phyloP scores from a whole-genome alignment of 2,888 invertebrate genomes.

The Rugalucina vietnamica region DNA sequence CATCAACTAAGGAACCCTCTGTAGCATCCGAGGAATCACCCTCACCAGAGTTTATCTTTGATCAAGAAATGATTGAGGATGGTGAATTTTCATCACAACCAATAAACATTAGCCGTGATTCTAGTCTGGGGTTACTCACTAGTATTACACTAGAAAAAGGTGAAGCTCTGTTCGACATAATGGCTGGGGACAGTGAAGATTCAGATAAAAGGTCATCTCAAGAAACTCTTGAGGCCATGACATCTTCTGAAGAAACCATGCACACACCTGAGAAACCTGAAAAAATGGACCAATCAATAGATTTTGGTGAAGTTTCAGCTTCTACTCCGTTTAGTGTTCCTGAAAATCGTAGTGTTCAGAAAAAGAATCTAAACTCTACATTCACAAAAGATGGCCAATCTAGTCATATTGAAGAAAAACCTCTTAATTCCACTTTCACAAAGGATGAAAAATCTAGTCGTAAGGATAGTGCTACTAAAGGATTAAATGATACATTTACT shows the following conservation, averaged over 20 bases:
- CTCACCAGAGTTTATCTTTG: constrained; percentile 60
- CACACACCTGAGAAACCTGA: constrained; percentile 55
- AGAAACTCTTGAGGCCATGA: constrained; percentile 56
- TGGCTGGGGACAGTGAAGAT: constrained; percentile 55
- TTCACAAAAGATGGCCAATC: constrained; percentile 52
- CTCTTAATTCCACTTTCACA: constrained; percentile 49
- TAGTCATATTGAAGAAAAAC: constrained; percentile 36
- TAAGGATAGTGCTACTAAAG: constrained; percentile 12
- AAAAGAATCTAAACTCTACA: constrained; percentile 61
- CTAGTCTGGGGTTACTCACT: constrained; percentile 67
- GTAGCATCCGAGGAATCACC: constrained; percentile 61
- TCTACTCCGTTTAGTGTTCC: constrained; percentile 66
- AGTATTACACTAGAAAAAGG: constrained; percentile 57
- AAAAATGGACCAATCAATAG: constrained; percentile 59
- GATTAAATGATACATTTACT: constrained; percentile 50
- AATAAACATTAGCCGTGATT: constrained; percentile 57
- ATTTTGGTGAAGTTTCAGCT: constrained; percentile 60
- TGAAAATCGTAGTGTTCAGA: constrained; percentile 15
- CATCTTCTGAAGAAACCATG: constrained; percentile 52
- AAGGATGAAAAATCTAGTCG: constrained; percentile 26
- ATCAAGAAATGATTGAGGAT: constrained; percentile 64
- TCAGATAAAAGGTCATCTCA: constrained; percentile 41
- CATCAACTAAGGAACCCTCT: constrained; percentile 53
- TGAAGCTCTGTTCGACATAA: constrained; percentile 58
- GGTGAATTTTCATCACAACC: constrained; percentile 59